Evolutionary conservation across 2,888 invertebrate genomes (phyloP), one percentile per base, ranked within the genome.

Genomic region (Pandemis corylana): DNA sequence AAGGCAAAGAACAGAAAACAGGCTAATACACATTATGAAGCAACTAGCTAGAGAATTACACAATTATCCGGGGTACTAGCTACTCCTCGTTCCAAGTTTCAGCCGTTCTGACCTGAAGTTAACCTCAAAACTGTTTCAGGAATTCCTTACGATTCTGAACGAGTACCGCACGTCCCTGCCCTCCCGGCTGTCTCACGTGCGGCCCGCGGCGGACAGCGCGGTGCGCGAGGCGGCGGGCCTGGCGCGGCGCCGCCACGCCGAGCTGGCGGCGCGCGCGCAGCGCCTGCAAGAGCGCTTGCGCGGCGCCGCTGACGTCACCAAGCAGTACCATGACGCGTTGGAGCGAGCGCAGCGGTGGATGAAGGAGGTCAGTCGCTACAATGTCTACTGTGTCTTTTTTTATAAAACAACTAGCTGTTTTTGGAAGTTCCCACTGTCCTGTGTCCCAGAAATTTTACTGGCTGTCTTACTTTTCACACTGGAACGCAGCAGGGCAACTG

Each of bases 121-220:
- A 5, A 49, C 5, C 49, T 49, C 49, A 5, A 10, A 9, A 9
- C 20, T n/a, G 0, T 20, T 20, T 20, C 84, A 96, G 96, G 98
- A 98, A 81, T 98, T 98, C 92, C 94, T 98, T 7, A 95, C 96
- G 20, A 95, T 97, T 56, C 95, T 98, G 51, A 98, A 98, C 92
- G 98, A 98, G 79, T 98, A 98, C 95, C 96, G 98, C 78, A 97
- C 98, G 0, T 95, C 97, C 20, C 90, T 98, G 28, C 98, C 98
- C 2, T 96, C 97, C 44, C 96, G 98, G 0, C 92, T 98, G 76
- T 96, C 97, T 0, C 97, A 98, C 89, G 95, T 98, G 71, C 96
- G 97, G 80, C 96, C 96, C 0, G 87, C 96, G 0, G 92, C 95
- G 0, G 96, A 96, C 61, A 96, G 97, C 80, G 96, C 96, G 2